Evolutionary conservation across 2,113 vertebrate genomes (phyloP).

Genomic region (Trinectes maculatus): DNA sequence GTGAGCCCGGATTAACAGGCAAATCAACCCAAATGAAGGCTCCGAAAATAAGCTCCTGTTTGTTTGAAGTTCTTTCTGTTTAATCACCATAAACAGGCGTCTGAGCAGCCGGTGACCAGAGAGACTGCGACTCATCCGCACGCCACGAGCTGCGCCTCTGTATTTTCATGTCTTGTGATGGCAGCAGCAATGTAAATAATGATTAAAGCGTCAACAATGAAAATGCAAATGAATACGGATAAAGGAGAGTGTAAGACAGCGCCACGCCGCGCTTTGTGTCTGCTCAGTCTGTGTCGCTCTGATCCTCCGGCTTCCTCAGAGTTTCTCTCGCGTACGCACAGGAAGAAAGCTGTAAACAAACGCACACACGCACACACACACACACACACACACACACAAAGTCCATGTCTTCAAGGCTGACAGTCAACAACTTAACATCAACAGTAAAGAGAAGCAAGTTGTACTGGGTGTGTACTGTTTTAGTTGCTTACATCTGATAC

Average conservation of each 20-base stretch:
- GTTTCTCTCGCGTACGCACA: constrained; percentile 4
- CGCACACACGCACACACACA: neutral
- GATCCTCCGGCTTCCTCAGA: constrained; percentile 22
- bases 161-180: constrained; percentile 13
- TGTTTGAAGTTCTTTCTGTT: constrained; percentile 49
- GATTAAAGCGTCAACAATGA: neutral
- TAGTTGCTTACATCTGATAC: neutral
- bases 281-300: neutral
- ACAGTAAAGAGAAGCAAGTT: constrained; percentile 12
- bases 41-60: constrained; percentile 42
- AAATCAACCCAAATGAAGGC: constrained; percentile 58
- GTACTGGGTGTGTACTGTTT: neutral
- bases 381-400: constrained; percentile 7
- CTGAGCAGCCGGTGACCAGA: constrained; percentile 54
- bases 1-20: constrained; percentile 55
- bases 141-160: constrained; percentile 10
- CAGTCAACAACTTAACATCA: neutral
- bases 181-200: constrained; percentile 1
- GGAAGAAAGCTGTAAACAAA: constrained; percentile 27
- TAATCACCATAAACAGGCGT: constrained; percentile 59
- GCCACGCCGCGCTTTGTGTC: neutral
- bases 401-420: constrained; percentile 10
- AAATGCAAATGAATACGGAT: neutral
- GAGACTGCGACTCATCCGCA: constrained; percentile 40
- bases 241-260: no score